Conservation (phyloP, 2,797 vertebrate species). For the Zenarchopterus dispar region DNA sequence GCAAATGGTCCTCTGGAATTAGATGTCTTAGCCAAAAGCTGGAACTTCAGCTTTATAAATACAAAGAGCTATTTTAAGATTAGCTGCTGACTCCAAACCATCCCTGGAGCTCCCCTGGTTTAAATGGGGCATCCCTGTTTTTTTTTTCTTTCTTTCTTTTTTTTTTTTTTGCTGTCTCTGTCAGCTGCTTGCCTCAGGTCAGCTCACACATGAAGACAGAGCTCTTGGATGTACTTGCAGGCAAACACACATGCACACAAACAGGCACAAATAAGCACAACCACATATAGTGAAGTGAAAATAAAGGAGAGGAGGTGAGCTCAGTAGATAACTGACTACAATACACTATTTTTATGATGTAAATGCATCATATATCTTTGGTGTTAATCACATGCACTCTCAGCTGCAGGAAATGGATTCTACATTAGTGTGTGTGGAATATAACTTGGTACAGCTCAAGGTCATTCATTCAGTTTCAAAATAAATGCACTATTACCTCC, state of each 20-base stretch:
- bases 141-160: not conserved
- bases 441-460: slow-evolving; percentile 55
- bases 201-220: slow-evolving; percentile 1
- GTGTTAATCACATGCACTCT: slow-evolving; percentile 63
- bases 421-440: slow-evolving; percentile 16
- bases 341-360: slow-evolving; percentile 63
- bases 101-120: not conserved
- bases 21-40: not conserved
- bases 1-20: not conserved
- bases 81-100: not conserved
- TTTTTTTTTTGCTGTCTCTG: not conserved
- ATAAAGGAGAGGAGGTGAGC: slow-evolving; percentile 46
- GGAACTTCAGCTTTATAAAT: no score
- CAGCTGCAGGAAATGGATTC: slow-evolving; percentile 9
- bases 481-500: slow-evolving; percentile 55
- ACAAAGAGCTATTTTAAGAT: not conserved
- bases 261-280: not conserved
- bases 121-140: not conserved
- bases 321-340: slow-evolving; percentile 49
- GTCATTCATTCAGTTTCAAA: slow-evolving; percentile 68
- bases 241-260: slow-evolving; percentile 17
- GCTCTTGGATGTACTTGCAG: not conserved
- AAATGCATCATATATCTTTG: slow-evolving; percentile 61
- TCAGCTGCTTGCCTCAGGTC: slow-evolving; percentile 11
- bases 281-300: slow-evolving; percentile 27